These are phyloP conservation scores for Helarctos malayanus DNA, from an alignment of 2,797 vertebrate genomes.

Conservation along the genomic window DNA sequence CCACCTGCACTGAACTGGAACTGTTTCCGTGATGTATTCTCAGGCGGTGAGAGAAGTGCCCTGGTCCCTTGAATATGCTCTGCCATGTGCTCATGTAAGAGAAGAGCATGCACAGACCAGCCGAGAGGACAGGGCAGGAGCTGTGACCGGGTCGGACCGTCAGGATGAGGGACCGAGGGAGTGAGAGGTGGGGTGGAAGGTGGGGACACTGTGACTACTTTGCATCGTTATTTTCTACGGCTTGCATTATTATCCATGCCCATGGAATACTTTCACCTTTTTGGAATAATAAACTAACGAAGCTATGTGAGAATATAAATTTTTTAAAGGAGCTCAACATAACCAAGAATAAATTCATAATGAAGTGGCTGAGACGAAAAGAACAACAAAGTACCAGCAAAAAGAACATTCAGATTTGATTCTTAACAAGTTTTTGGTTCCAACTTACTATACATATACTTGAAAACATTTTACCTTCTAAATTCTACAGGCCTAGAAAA, in stretches of 20 bases:
- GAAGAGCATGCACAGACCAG: neutral
- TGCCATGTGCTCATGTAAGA: accelerated
- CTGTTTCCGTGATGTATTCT: accelerated
- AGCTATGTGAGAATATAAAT: neutral
- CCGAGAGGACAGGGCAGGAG: neutral
- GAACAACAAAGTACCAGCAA: neutral
- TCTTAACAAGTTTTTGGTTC: neutral
- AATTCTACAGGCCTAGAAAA: neutral
- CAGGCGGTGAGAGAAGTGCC: too few species aligned
- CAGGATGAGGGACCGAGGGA: accelerated
- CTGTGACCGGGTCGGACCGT: neutral
- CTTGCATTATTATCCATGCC: neutral
- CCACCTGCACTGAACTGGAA: accelerated
- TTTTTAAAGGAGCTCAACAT: neutral
- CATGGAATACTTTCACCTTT: neutral
- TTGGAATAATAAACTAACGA: neutral
- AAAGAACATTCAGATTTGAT: neutral
- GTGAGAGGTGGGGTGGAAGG: neutral
- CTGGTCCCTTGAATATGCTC: accelerated
- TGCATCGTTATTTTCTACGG: neutral
- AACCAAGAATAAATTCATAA: neutral
- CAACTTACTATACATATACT: too few species aligned
- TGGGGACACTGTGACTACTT: too few species aligned
- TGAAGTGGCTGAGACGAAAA: neutral
- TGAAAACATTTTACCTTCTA: neutral